phyloP scores from a whole-genome alignment of 2,797 vertebrate genomes.

The Miopithecus talapoin region DNA sequence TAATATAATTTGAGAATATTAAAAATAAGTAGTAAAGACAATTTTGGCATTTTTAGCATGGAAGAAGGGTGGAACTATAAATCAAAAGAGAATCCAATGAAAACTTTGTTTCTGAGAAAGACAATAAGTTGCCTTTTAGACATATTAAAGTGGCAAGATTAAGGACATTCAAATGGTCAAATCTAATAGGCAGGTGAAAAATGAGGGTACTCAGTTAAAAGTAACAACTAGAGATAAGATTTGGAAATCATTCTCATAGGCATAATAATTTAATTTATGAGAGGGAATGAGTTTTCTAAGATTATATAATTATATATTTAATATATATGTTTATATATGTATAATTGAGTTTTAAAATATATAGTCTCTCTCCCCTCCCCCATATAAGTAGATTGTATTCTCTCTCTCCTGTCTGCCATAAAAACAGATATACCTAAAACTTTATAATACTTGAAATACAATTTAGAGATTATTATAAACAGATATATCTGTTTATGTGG shows the following conservation, averaged over 20 bases:
- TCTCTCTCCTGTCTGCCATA: not conserved
- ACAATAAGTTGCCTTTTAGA: not conserved
- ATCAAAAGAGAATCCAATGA: conserved; percentile 25
- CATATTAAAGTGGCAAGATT: not conserved
- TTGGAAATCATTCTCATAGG: not conserved
- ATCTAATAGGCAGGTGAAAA: not conserved
- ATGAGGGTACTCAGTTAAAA: not conserved
- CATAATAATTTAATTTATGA: not conserved
- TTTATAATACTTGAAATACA: not conserved
- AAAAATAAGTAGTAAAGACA: not conserved
- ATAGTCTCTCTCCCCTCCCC: not conserved
- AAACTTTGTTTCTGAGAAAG: not conserved
- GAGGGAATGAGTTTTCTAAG: not conserved
- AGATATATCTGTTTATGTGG: not conserved
- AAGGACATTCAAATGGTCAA: not conserved
- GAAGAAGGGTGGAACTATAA: not conserved
- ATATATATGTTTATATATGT: not conserved
- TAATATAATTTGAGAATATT: not conserved
- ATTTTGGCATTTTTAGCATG: conserved; percentile 19
- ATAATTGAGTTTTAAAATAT: not conserved
- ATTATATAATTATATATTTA: not conserved
- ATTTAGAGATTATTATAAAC: not conserved
- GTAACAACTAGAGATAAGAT: not conserved
- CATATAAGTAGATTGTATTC: not conserved
- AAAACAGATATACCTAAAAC: not conserved